Base-by-base conservation (phyloP, 30 jellyfish, hydroid and myxozoan genomes). In the Sanderia malayensis region DNA sequence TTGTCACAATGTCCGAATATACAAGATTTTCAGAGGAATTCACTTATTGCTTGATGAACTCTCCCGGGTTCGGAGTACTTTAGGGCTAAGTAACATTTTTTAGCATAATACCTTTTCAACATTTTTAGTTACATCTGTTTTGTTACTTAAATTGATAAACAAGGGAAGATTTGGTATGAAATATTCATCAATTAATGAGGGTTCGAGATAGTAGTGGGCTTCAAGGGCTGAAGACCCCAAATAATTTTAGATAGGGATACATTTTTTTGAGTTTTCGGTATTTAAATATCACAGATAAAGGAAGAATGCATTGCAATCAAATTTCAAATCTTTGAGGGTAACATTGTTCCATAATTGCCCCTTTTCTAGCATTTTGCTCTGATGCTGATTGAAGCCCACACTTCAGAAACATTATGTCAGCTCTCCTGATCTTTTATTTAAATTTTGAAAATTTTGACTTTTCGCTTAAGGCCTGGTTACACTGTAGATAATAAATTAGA, bases 181-280 rank as follows among this genome's bases (percentile, higher is more conserved):
- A 37, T 37, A 4, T 37, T 37, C 52, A 37, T 37, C 52, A 4
- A 37, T 37, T 37, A 37, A 37, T 37, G 52, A 37, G 6, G 52
- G 52, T 37, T 37, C 52, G 13, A 37, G 52, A 37, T 37, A 37
- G 52, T 6, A 37, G 52, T 37, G 52, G 6, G 52, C 52, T 37
- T 37, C 52, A 37, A 37, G 52, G 52, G 52, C 52, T 37, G 52
- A 37, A 37, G 13, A 37, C 52, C 52, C 52, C 52, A 37, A 37
- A 37, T 37, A 37, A 37, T 37, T 37, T 37, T 37, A 37, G 52
- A 37, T 37, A 37, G 52, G 52, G 52, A 37, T 37, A 37, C 6
- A 37, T 37, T 37, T 37, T 37, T 37, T 37, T 37, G 52, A 37
- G 52, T 37, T 37, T 37, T 37, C 13, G 52, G 52, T 37, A 37